Percentiles rank a stretch among this genome's conserved stretches.
Evolutionary conservation across 2,113 vertebrate genomes (phyloP).

Genomic region (Pseudonaja textilis): DNA sequence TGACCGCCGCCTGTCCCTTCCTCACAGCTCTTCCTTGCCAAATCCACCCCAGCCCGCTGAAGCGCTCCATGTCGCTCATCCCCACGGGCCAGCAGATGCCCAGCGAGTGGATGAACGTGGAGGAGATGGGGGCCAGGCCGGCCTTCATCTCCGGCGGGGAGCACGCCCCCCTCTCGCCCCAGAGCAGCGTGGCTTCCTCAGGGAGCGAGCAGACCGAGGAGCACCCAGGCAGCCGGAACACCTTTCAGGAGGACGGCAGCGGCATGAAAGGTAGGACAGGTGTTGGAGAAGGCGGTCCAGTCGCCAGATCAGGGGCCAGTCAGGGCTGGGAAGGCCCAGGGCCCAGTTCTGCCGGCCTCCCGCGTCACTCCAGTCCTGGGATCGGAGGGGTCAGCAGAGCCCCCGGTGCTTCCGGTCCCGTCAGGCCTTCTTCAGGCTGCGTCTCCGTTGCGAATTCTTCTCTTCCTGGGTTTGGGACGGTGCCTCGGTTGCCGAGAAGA

Average conservation of each 20-base stretch:
- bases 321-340: not conserved
- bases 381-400: not conserved
- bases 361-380: not conserved
- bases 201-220: conserved; percentile 95
- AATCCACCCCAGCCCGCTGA: conserved; percentile 85
- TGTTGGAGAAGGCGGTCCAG: not conserved
- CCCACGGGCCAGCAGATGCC: conserved; percentile 80
- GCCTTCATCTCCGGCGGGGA: conserved; percentile 76
- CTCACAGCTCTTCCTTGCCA: conserved; percentile 75
- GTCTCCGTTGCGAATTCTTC: not conserved
- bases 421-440: not conserved
- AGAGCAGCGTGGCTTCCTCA: conserved; percentile 93
- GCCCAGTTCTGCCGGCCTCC: not conserved
- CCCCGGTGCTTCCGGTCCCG: no score
- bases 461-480: not conserved
- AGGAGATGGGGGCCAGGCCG: conserved; percentile 76
- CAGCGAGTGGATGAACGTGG: conserved; percentile 83
- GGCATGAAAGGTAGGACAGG: conserved; percentile 86
- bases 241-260: conserved; percentile 91
- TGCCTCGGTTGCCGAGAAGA: not conserved
- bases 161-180: conserved; percentile 90
- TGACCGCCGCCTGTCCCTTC: accelerated
- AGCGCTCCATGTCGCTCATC: conserved; percentile 85
- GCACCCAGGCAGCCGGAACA: conserved; percentile 81
- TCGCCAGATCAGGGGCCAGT: accelerated